Base-by-base conservation (phyloP, 2,888 invertebrate genomes). In the Chelonus formosanus region DNA sequence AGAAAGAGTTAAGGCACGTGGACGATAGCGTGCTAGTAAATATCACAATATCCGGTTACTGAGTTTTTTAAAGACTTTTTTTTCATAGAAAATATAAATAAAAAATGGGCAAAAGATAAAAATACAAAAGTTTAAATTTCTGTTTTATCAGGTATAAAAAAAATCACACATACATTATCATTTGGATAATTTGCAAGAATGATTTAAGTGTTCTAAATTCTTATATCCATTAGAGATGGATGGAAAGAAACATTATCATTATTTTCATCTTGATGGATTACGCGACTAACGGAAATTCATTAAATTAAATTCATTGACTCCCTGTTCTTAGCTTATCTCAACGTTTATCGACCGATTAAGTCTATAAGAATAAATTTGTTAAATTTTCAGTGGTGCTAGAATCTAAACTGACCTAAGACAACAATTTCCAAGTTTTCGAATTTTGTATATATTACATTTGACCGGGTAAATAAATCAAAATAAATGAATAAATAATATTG, bases 381-480 rank as follows among this genome's bases (percentile, higher is more conserved):
- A 48, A 5, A 48, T 20, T 4, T 20, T n/a, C 3, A 48, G 31
- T 20, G 10, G n/a, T 52, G 34, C 31, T 32, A 32, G 8, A 52
- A 32, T 6, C 3, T 52, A 31, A 32, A 7, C 31, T 52, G 52
- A 52, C 52, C 52, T 52, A 31, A 20, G 52, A 52, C 52, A 52
- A 52, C 52, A 4, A 48, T 20, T 5, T 10, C 48, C 20, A 52
- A 8, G 31, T 32, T 52, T 31, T 8, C 8, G 34, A 32, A 32
- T 8, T 52, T 32, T 32, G 52, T 8, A 52, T 52, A 52, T 32
- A 52, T 52, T 48, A 52, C 31, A 52, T 8, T 31, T 52, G 52
- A 48, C 48, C 48, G 34, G 52, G 32, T 40, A 40, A 52, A 52
- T 52, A 52, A 52, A 52, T 52, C 34, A 52, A 32, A 52, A 52